These are phyloP conservation scores for Syngnathus scovelli DNA, from an alignment of 2,113 vertebrate species.

Conservation along the genomic window DNA sequence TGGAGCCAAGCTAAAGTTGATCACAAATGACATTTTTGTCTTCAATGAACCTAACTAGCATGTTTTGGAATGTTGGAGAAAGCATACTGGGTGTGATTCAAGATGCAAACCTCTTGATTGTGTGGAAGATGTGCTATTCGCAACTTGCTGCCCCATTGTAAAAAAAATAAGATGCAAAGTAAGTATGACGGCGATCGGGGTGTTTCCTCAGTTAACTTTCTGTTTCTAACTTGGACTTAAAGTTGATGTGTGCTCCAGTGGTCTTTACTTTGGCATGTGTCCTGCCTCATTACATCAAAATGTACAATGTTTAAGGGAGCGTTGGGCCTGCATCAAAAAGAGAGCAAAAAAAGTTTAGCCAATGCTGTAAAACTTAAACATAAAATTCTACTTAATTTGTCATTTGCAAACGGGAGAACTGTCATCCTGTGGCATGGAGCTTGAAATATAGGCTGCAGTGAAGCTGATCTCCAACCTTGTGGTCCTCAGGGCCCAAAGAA, in stretches of 20 bases:
- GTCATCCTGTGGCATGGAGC: background rate
- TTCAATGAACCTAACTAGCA: background rate
- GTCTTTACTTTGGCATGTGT: conserved; percentile 5
- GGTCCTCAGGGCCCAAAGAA: conserved; percentile 10
- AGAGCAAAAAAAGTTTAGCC: background rate
- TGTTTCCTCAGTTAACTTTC: background rate
- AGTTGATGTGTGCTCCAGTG: background rate
- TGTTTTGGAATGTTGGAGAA: background rate
- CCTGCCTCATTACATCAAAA: conserved; percentile 3
- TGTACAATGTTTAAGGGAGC: background rate
- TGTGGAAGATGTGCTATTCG: background rate
- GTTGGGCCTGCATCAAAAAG: background rate
- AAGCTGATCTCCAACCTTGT: conserved; percentile 5
- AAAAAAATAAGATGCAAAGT: conserved; percentile 1
- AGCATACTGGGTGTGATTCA: background rate
- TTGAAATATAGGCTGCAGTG: background rate
- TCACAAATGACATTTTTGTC: background rate
- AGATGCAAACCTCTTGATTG: background rate
- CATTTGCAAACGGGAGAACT: conserved; percentile 11
- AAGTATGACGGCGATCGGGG: background rate
- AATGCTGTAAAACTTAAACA: background rate
- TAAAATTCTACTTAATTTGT: background rate
- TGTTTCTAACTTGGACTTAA: background rate
- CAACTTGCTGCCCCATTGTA: background rate
- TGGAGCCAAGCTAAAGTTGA: background rate